Percentiles rank a stretch among this genome's conserved stretches.
Conservation (phyloP, 1,140 invertebrate species). For the Drosophila ercepeae region DNA sequence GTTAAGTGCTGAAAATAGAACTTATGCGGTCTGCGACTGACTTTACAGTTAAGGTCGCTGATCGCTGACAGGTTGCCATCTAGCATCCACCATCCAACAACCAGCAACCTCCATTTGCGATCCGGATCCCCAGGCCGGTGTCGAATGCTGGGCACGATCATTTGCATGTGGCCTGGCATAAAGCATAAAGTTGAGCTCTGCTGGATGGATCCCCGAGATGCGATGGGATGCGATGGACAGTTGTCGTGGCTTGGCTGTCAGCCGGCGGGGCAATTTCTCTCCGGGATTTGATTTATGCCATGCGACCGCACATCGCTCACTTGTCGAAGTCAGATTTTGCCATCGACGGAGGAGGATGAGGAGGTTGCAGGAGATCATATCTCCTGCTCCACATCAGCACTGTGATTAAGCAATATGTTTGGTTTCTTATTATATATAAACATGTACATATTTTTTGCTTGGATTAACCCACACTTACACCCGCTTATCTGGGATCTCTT, state of each 20-base stretch:
- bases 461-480: conserved; percentile 62
- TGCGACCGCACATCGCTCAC: conserved; percentile 69
- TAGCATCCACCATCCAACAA: background rate
- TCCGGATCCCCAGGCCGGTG: conserved; percentile 46
- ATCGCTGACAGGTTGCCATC: conserved; percentile 71
- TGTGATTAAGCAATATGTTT: conserved; percentile 74
- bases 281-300: conserved; percentile 71
- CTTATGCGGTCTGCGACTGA: conserved; percentile 54
- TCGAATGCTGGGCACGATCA: conserved; percentile 74
- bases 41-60: conserved; percentile 81
- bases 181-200: conserved; percentile 36
- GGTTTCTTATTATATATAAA: conserved; percentile 1
- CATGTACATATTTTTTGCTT: conserved; percentile 3
- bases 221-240: conserved; percentile 59
- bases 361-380: conserved; percentile 34
- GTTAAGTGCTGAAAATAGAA: conserved; percentile 27
- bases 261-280: conserved; percentile 62
- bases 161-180: conserved; percentile 68
- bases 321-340: conserved; percentile 43
- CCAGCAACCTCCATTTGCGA: conserved; percentile 1
- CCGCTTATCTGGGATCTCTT: conserved; percentile 50
- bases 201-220: conserved; percentile 13
- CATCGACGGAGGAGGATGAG: conserved; percentile 13
- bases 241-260: conserved; percentile 74
- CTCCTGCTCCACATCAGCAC: conserved; percentile 58